Evolutionary conservation across 2,113 vertebrate genomes (phyloP), one percentile per base, ranked within the genome.

Genomic region (Clarias batrachus): DNA sequence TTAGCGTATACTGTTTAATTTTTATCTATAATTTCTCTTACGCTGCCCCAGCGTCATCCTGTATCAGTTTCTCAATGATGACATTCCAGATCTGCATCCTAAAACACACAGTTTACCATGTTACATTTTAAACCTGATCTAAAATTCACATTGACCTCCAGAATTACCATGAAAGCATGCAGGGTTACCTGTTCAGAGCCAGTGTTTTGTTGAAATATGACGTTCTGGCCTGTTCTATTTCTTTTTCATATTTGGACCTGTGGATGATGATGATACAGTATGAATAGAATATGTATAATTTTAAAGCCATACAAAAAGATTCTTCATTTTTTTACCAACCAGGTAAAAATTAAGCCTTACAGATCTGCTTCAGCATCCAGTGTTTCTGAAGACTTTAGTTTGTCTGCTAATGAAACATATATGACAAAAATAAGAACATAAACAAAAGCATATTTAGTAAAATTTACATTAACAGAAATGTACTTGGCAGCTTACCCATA

Each of bases 81-180:
- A 90, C 88, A 3, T 94, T 92, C 94, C 94, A 94, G 88, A 95
- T 91, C 90, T 95, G 95, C 94, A 96, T 95, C 89, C 95, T 96
- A 78, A 80, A 91, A 91, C 62, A 91, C 62, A 86, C 16, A 71
- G 41, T 78, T 3, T n/a, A 79, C 16, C 17, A 37, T 6, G 33
- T 70, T 54, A 85, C 81, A 71, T 0, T n/a, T 41, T 41, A 37
- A 68, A 30, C 17, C 21, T 60, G 48, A 80, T 1, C 60, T 33
- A 62, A 59, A 77, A 52, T 4, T 21, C 59, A 23, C 3, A 57
- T 21, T 37, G 52, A 1, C 12, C 23, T 57, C 0, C 10, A 80
- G 23, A 83, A n/a, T 23, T 16, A 23, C 7, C 16, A 19, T 54
- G 8, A 48, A 33, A 11, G 48, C 30, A 37, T 41, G n/a, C 8